Conservation (phyloP, 2,113 vertebrate species). For the Pteropus alecto region DNA sequence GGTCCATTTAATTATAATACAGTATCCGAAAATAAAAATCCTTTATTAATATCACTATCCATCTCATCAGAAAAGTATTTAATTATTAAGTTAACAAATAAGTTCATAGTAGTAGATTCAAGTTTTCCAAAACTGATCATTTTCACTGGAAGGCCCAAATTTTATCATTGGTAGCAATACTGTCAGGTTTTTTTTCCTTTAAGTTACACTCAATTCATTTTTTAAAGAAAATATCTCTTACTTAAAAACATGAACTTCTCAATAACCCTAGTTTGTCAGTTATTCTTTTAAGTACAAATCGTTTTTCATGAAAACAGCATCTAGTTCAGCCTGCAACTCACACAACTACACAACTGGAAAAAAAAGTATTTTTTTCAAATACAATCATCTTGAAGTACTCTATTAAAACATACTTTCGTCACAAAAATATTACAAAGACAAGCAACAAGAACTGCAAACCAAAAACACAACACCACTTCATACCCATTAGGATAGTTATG, state of each 20-base stretch:
- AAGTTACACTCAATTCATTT: background rate
- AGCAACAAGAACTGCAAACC: background rate
- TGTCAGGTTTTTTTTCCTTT: background rate
- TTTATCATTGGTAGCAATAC: conserved; percentile 8
- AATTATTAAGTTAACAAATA: background rate
- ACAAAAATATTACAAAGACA: conserved; percentile 31
- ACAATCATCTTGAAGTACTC: conserved; percentile 18
- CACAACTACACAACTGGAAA: background rate
- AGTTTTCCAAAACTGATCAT: conserved; percentile 12
- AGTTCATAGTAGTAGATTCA: background rate
- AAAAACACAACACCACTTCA: background rate
- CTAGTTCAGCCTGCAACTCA: background rate
- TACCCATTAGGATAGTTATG: background rate
- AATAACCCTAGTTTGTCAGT: background rate
- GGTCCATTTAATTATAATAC: background rate
- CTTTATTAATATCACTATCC: background rate
- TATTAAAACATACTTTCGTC: background rate
- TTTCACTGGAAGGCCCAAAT: conserved; percentile 16
- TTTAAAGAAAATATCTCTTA: background rate
- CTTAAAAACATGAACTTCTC: conserved; percentile 1
- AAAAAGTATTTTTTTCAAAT: background rate
- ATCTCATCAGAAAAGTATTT: background rate
- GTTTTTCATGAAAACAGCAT: background rate
- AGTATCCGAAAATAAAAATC: background rate
- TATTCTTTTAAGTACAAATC: background rate